Evolutionary conservation across 2,113 vertebrate genomes (phyloP), one percentile per base, ranked within the genome.

Genomic region (Trichomycterus rosablanca): DNA sequence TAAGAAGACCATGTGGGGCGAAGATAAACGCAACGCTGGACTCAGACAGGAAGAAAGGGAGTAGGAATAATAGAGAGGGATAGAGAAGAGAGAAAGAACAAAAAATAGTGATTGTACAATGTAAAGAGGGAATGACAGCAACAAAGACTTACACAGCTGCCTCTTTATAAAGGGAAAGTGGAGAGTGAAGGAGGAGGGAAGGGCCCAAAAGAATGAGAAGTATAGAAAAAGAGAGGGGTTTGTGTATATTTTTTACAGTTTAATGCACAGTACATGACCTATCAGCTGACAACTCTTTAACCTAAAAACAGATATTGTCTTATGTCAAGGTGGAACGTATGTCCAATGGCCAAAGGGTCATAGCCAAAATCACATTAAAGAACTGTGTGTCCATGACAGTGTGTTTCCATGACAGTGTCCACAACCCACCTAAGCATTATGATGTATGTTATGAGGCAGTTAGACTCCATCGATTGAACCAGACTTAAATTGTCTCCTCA

Each of bases 401-500:
- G 50, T 63, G 37, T 43, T 34, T 50, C 32, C 32, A 44, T 69
- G 71, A 61, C 62, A 66, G 71, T 48, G 58, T 40, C 59, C 53
- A 52, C 42, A 43, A 68, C 45, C 46, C 61, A 54, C 60, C 50
- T 50, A 56, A 63, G 63, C 60, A 40, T 40, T 57, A 44, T 69
- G 69, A 69, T 68, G 74, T 67, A 58, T 74, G 65, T 62, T 68
- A 65, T 53, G 51, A 65, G 52, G 39, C 63, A 51, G 56, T 61
- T 72, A 75, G 74, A 66, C 34, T 77, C 74, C 77, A 84, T 83
- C 74, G 84, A 87, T 83, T 66, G 74, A 65, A 71, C 78, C 59
- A 23, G 75, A 80, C 78, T 80, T 81, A 83, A 86, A 84, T 86
- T 86, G 81, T 78, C 83, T 83, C 74, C 83, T 82, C 84, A 84